A percentile compares a stretch with the other conserved stretches of the same genome.
phyloP scores from a whole-genome alignment of 2,797 vertebrate genomes.

The Myotis findleyi region DNA sequence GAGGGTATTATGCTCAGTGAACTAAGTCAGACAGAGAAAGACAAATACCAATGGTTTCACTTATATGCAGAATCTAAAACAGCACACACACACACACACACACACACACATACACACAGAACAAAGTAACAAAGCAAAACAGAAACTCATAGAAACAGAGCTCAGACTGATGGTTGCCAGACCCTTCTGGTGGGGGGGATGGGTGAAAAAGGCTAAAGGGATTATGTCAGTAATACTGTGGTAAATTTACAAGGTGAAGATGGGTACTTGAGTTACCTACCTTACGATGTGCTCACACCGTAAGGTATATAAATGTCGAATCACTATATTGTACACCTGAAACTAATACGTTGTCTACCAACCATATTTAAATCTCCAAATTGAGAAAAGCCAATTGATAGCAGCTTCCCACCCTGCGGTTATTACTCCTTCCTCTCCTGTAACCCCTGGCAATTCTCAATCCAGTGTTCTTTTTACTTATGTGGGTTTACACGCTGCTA shows the following conservation, averaged over 20 bases:
- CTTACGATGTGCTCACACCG: neutral
- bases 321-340: neutral
- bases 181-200: neutral
- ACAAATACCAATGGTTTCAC: neutral
- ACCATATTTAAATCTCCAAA: neutral
- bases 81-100: no score
- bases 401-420: neutral
- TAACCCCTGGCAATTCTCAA: no score
- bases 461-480: neutral
- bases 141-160: neutral
- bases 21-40: neutral
- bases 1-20: neutral
- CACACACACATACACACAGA: no score
- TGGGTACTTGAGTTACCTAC: neutral
- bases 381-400: neutral
- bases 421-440: neutral
- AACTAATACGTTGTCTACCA: neutral
- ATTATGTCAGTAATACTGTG: neutral
- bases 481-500: fast-evolving
- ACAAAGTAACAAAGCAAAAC: neutral
- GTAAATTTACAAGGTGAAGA: neutral
- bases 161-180: neutral
- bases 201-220: neutral
- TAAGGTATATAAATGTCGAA: neutral
- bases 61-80: neutral